Base-by-base conservation (phyloP, 1,140 invertebrate genomes). In the Littorina saxatilis region DNA sequence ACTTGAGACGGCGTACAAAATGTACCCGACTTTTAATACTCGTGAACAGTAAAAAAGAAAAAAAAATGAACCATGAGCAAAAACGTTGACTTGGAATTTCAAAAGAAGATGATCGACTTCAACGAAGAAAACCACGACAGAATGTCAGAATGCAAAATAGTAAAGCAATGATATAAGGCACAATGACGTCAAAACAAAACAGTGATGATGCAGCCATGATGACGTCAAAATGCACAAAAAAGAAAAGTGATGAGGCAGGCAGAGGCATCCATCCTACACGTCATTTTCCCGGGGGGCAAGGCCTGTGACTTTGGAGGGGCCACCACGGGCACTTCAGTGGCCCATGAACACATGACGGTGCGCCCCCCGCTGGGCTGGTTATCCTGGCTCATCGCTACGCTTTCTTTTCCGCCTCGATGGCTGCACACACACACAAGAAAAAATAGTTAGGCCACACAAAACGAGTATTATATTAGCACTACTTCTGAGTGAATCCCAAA, bases 331-430 rank as follows among this genome's bases (percentile, higher is more conserved):
- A 35, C 11, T 35, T 80, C 50, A 52, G 61, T 52, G 74, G 32
- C 50, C 74, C 27, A 72, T 32, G 27, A 32, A 32, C 37, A 40
- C n/a, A 13, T 2, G 35, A 15, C 7, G 23, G 35, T 63, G 61
- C 29, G 13, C 9, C 29, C 27, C 7, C 27, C 17, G 61, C 35
- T 40, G 68, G 35, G 17, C 3, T 77, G 2, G 35, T 37, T 15
- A 35, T 29, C 11, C 13, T 43, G 2, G 47, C n/a, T 68, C 76
- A 68, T 61, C 40, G 52, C 23, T 55, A 72, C 17, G 23, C 74
- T 37, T 55, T 73, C 80, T 84, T 84, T 75, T 84, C 83, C 23
- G 81, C 79, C 35, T 81, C 83, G 75, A 84, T 84, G 35, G 83
- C 83, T 84, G 83, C 79, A 84, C 76, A 77, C 47, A 73, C 23